Evolutionary conservation across 2,888 invertebrate species (phyloP), one percentile per base, ranked within the genome.

Genomic region (Rhodophaea formosa): DNA sequence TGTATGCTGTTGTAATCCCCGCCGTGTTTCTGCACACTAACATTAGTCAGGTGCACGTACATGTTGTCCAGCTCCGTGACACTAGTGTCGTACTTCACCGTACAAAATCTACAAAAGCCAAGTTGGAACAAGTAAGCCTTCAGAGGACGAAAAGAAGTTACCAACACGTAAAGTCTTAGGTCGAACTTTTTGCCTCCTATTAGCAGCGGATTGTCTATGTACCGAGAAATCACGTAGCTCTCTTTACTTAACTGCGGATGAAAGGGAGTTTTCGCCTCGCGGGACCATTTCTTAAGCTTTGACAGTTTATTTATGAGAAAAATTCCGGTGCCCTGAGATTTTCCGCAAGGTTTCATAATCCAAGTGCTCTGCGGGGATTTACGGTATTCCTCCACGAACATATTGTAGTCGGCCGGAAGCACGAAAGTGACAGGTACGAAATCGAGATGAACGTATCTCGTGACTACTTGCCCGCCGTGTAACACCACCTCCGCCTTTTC

Each of bases 151-250:
- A 98, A 98, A 5, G 98, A 97, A 43, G 98, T 97, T 52, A 98
- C 98, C 63, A 98, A 91, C 57, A 98, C 97, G 81, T 98, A 98
- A 52, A 98, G 92, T 67, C 98, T 93, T 58, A 98, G 93, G 89
- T 98, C 98, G 82, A 98, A 98, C 87, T 98, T 98, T 88, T 98
- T 98, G 7, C 98, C 98, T 46, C 98, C 98, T 80, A 98, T 98
- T 70, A 98, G 89, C 54, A 98, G 88, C 8, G 98, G 98, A 91
- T 98, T 98, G 76, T 98, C 97, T 69, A 98, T 98, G 81, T 98
- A 98, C 89, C 96, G 95, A n/a, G 98, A 98, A 77, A 99, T 98
- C 52, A 98, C 98, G 84, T 98, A 98, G 66, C 96, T 96, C 84
- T 97, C 97, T 84, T 97, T 97, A 46, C 77, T 80, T 55, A 96